These are phyloP conservation scores for Nansenia antarctica DNA, from an alignment of 2,113 vertebrate genomes.

Conservation along the genomic window DNA sequence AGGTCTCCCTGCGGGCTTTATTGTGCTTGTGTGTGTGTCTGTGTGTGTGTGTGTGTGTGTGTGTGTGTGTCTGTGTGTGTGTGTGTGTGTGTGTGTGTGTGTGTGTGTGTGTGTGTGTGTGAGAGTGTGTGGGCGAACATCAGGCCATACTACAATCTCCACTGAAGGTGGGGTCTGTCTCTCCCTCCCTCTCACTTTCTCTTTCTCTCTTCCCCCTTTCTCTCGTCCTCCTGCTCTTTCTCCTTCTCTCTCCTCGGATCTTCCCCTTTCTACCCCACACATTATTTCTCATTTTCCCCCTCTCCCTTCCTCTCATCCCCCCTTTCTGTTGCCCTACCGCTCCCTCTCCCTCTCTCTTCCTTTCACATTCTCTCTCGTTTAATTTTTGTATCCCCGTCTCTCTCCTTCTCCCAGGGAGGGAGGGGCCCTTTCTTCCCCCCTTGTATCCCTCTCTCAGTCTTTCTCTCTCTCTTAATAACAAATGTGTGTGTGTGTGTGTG, in stretches of 20 bases:
- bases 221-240: neutral
- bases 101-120: neutral
- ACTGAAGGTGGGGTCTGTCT: neutral
- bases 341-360: neutral
- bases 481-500: too few relatives aligned
- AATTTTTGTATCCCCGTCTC: too few relatives aligned
- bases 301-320: neutral
- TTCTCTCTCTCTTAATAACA: neutral
- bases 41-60: conserved; percentile 3
- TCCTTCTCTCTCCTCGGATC: neutral
- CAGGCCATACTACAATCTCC: conserved; percentile 26
- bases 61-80: conserved; percentile 12
- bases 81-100: conserved; percentile 7
- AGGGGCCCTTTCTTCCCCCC: too few relatives aligned
- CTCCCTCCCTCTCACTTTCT: neutral
- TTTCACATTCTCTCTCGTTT: neutral
- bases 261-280: neutral
- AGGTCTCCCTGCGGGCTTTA: too few relatives aligned
- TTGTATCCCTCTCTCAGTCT: neutral
- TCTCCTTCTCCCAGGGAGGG: too few relatives aligned
- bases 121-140: conserved; percentile 30
- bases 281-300: neutral
- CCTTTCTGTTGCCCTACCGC: neutral
- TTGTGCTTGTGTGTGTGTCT: conserved; percentile 19
- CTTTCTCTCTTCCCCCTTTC: neutral